These are phyloP conservation scores for Cataglyphis altisquamis DNA, from an alignment of 2,888 invertebrate species.

Conservation along the genomic window DNA sequence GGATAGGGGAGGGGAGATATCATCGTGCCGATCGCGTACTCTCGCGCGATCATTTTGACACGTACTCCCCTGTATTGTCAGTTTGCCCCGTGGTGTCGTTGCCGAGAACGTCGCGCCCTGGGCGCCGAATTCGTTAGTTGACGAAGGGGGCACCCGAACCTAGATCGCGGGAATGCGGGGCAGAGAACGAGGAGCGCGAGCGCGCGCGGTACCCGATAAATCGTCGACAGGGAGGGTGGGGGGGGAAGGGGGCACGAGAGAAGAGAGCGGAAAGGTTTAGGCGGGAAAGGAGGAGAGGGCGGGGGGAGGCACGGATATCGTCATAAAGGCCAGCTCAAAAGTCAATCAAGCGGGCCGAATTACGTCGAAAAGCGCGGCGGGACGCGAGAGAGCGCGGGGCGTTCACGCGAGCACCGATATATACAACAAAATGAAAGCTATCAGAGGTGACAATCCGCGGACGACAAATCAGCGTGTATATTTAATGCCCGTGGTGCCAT, in stretches of 20 bases:
- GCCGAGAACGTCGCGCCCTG: constrained; percentile 55
- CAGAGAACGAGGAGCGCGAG: constrained; percentile 62
- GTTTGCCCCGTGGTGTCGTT: constrained; percentile 48
- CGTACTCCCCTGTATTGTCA: constrained; percentile 22
- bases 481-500: constrained; percentile 82
- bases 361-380: constrained; percentile 75
- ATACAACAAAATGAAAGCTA: constrained; percentile 84
- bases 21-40: constrained; percentile 42
- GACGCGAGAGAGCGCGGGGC: constrained; percentile 50
- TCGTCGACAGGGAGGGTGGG: constrained; percentile 48
- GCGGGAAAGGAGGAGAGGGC: constrained; percentile 43
- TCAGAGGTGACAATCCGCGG: constrained; percentile 85
- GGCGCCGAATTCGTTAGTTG: constrained; percentile 57
- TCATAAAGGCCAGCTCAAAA: constrained; percentile 79
- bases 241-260: constrained; percentile 12
- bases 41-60: constrained; percentile 54
- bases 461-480: constrained; percentile 85
- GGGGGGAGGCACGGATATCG: constrained; percentile 69
- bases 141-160: constrained; percentile 59
- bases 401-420: constrained; percentile 71
- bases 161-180: constrained; percentile 53
- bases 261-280: constrained; percentile 41
- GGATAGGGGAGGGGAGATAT: constrained; percentile 32
- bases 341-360: constrained; percentile 78
- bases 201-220: constrained; percentile 72